Percentiles rank a stretch among this genome's conserved stretches.
Conservation (phyloP, 2,113 vertebrate genomes). For the Zapornia atra region DNA sequence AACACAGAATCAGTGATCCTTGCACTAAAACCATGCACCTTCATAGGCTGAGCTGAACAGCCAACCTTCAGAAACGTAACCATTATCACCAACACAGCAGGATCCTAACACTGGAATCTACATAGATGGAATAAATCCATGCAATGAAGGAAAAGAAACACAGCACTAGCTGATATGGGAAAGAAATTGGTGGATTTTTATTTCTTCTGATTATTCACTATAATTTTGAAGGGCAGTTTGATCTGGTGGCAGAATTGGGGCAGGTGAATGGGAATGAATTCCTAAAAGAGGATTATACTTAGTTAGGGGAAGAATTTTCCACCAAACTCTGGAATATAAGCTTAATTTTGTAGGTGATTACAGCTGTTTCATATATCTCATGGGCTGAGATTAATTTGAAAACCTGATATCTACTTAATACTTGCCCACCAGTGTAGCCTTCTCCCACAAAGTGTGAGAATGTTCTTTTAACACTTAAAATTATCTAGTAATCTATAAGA, state of each 20-base stretch:
- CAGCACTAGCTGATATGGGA: rapidly evolving
- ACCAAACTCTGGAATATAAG: not conserved
- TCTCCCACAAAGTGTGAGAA: not conserved
- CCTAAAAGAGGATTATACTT: not conserved
- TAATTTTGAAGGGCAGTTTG: not conserved
- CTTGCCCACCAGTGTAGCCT: not conserved
- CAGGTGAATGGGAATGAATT: not conserved
- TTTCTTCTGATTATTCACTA: not conserved
- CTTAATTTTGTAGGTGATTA: not conserved
- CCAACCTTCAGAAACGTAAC: not conserved
- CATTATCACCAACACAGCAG: rapidly evolving
- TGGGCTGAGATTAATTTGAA: not conserved
- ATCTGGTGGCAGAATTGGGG: not conserved
- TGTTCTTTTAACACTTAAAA: not conserved
- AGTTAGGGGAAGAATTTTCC: not conserved
- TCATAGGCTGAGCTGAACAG: not conserved
- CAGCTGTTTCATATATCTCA: not conserved
- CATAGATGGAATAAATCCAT: not conserved
- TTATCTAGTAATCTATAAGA: not conserved
- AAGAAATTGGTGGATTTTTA: not conserved
- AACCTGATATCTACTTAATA: not conserved
- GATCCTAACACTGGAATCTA: not conserved
- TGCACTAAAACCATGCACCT: rapidly evolving
- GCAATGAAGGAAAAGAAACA: not conserved
- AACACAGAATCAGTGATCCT: not conserved